These are phyloP conservation scores for Itoplectis maculator DNA, from an alignment of 2,888 invertebrate species.

Conservation along the genomic window DNA sequence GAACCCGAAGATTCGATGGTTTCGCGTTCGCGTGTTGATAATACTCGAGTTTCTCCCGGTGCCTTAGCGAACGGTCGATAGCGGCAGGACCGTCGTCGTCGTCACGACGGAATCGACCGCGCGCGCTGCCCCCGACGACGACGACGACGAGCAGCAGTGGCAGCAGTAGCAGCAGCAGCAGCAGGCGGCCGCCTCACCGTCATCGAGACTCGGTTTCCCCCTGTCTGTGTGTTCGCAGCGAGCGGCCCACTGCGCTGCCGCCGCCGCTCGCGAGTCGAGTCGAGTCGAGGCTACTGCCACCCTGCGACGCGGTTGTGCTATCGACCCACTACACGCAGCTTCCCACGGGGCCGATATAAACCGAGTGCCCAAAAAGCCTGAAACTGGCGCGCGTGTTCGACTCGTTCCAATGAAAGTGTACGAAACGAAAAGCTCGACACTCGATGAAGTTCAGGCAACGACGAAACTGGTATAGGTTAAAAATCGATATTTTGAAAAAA, in stretches of 20 bases:
- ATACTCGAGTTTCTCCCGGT: conserved; percentile 18
- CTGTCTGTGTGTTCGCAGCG: conserved; percentile 13
- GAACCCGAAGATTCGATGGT: not conserved
- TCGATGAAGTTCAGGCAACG: no score
- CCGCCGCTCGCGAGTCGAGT: no score
- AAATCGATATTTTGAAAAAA: no score
- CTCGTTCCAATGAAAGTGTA: no score
- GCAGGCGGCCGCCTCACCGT: conserved; percentile 1
- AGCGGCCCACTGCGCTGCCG: conserved; percentile 31
- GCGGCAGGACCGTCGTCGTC: conserved; percentile 47
- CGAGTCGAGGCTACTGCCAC: conserved; percentile 1
- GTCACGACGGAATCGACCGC: conserved; percentile 53
- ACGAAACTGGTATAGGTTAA: no score
- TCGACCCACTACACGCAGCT: conserved; percentile 76
- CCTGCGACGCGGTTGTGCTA: conserved; percentile 63
- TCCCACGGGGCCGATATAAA: conserved; percentile 71
- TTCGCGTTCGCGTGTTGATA: conserved; percentile 24
- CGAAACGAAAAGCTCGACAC: no score
- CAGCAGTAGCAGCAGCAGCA: no score
- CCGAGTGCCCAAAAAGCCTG: not conserved
- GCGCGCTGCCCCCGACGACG: conserved; percentile 40
- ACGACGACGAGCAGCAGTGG: no score
- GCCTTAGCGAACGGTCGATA: conserved; percentile 42
- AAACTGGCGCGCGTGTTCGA: not conserved
- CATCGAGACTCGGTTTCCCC: conserved; percentile 42